Conservation (phyloP, 2,888 invertebrate genomes). For the Agriotes lineatus region DNA sequence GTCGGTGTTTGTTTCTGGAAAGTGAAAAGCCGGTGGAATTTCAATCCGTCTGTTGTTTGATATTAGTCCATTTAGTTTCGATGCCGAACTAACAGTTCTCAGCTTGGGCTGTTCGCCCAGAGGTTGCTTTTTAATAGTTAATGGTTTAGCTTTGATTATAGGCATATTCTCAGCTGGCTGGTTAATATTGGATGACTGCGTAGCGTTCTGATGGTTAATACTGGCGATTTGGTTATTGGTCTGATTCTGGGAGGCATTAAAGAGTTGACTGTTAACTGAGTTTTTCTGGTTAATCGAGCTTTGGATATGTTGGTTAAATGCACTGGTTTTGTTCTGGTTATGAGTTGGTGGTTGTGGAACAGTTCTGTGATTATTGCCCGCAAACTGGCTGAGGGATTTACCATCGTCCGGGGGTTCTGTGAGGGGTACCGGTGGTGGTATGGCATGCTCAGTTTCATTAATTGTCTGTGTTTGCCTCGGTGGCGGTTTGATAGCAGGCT, state of each 20-base stretch:
- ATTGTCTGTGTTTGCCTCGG: conserved; percentile 66
- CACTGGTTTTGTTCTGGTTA: conserved; percentile 31
- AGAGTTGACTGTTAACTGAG: background rate
- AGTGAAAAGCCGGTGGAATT: conserved; percentile 86
- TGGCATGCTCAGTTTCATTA: conserved; percentile 27
- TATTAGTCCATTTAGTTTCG: conserved; percentile 74
- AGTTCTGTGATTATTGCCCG: conserved; percentile 36
- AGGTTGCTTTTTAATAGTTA: conserved; percentile 87
- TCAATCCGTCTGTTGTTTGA: conserved; percentile 82
- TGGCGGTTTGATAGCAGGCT: conserved; percentile 78
- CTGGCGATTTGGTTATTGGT: conserved; percentile 27
- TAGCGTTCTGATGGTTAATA: conserved; percentile 22
- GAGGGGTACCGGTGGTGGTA: conserved; percentile 65
- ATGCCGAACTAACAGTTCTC: conserved; percentile 67
- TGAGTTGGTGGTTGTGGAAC: conserved; percentile 43
- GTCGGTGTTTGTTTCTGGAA: conserved; percentile 72
- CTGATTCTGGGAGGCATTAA: conserved; percentile 32
- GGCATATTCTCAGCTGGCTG: conserved; percentile 65
- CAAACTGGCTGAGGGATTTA: conserved; percentile 41
- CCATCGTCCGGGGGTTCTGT: conserved; percentile 60
- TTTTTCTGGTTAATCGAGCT: conserved; percentile 23
- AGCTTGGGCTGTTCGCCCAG: conserved; percentile 84
- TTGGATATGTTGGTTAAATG: conserved; percentile 39
- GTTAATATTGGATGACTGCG: conserved; percentile 41
- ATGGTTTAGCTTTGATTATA: conserved; percentile 83